Conservation (phyloP, 1,140 invertebrate species). For the Cyphomyrmex costatus region DNA sequence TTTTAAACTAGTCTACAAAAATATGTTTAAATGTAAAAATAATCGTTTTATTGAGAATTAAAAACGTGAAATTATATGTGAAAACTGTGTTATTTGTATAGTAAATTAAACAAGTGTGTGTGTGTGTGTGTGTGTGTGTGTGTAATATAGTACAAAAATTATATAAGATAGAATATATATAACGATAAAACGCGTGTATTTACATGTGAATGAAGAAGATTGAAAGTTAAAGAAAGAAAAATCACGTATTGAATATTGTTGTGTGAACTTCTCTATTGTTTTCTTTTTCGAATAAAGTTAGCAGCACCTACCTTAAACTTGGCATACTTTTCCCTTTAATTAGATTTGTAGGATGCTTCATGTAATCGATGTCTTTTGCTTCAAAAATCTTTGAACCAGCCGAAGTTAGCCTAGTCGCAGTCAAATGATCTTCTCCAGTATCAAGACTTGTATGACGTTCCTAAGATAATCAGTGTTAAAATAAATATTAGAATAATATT, state of each 20-base stretch:
- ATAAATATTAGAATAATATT: background rate
- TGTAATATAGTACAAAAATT: background rate
- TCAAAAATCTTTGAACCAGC: conserved; percentile 89
- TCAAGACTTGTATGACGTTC: conserved; percentile 93
- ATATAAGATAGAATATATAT: background rate
- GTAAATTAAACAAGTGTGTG: conserved; percentile 32
- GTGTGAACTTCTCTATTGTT: conserved; percentile 1
- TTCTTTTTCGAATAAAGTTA: background rate
- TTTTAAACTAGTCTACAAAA: conserved; percentile 49
- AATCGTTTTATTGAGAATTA: background rate
- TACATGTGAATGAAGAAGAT: conserved; percentile 64
- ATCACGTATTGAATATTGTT: conserved; percentile 3
- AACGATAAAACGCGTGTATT: conserved; percentile 45
- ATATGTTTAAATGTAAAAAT: conserved; percentile 55
- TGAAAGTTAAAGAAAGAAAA: conserved; percentile 42
- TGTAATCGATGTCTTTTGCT: conserved; percentile 82
- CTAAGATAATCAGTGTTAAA: conserved; percentile 82
- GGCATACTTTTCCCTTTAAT: conserved; percentile 98
- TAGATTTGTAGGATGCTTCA: conserved; percentile 89
- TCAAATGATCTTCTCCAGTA: conserved; percentile 91
- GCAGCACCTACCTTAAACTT: conserved; percentile 92
- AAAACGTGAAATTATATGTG: conserved; percentile 1
- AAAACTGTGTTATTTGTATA: background rate
- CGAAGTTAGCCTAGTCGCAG: conserved; percentile 88
- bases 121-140: no score